Percentiles rank a stretch among this genome's conserved stretches.
Conservation (phyloP, 2,797 vertebrate species). For the Parauchenoglanis punctatus region DNA sequence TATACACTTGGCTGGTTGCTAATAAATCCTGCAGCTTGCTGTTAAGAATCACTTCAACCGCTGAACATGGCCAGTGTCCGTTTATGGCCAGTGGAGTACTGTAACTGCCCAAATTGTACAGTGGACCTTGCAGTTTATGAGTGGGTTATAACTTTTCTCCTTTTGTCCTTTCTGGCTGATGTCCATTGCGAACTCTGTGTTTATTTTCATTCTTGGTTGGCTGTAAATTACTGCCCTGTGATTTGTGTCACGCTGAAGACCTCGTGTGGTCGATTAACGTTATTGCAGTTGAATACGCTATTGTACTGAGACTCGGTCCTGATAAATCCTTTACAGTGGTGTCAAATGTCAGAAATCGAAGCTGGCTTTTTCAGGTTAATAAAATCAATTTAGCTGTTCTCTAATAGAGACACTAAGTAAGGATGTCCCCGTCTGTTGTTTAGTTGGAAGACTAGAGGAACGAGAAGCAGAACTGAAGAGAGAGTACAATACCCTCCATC, state of each 20-base stretch:
- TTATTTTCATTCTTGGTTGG: neutral
- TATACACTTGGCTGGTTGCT: neutral
- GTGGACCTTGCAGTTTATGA: too few relatives aligned
- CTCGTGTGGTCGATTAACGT: constrained; percentile 62
- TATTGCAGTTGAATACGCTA: constrained; percentile 51
- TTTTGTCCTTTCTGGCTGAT: neutral
- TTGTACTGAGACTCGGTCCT: neutral
- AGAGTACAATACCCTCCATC: constrained; percentile 92
- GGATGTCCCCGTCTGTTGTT: constrained; percentile 56
- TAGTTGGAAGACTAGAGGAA: constrained; percentile 95
- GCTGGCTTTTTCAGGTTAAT: neutral
- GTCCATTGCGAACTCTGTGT: neutral
- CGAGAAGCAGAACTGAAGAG: constrained; percentile 95
- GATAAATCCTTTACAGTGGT: neutral
- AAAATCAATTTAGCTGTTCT: neutral
- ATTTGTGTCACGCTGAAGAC: constrained; percentile 53
- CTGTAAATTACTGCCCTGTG: neutral
- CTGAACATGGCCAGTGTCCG: neutral
- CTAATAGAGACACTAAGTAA: neutral
- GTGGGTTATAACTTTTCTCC: too few relatives aligned
- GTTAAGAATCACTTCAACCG: neutral
- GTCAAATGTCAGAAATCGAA: neutral
- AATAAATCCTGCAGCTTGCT: neutral
- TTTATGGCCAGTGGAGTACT: neutral
- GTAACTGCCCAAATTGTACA: neutral